Conservation (phyloP, 2,888 invertebrate genomes). For the Tuberolachnus salignus region DNA sequence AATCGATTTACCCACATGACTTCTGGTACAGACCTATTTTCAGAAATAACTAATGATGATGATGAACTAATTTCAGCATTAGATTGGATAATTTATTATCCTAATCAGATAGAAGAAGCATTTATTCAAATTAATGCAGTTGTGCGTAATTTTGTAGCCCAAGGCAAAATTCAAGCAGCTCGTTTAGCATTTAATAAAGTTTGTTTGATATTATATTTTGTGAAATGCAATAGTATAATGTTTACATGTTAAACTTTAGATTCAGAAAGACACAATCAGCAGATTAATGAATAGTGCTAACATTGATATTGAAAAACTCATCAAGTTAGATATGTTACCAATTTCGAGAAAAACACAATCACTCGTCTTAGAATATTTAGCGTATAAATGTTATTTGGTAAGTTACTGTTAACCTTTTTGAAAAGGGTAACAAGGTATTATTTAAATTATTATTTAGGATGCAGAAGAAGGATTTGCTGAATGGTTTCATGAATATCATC, state of each 20-base stretch:
- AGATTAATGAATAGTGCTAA: conserved; percentile 10
- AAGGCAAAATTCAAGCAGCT: conserved; percentile 83
- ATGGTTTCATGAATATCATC: conserved; percentile 85
- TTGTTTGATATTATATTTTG: not conserved
- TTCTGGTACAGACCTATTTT: conserved; percentile 37
- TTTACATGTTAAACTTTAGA: conserved; percentile 55
- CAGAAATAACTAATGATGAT: conserved; percentile 72
- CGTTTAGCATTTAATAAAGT: conserved; percentile 75
- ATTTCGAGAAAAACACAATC: conserved; percentile 14
- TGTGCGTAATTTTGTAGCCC: conserved; percentile 81
- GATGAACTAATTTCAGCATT: conserved; percentile 76
- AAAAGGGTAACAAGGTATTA: not conserved
- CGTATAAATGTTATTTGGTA: conserved; percentile 78
- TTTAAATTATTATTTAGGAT: conserved; percentile 64
- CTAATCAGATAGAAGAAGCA: conserved; percentile 79
- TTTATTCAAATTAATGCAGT: conserved; percentile 87
- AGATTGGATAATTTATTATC: conserved; percentile 85
- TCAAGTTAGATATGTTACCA: not conserved
- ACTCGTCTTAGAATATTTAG: conserved; percentile 30
- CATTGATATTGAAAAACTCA: conserved; percentile 26
- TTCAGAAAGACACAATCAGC: conserved; percentile 26
- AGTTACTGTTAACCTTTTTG: conserved; percentile 5
- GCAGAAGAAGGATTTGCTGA: conserved; percentile 86
- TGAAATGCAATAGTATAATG: not conserved
- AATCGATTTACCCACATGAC: conserved; percentile 23